Evolutionary conservation across 2,113 vertebrate genomes (phyloP), one percentile per base, ranked within the genome.

Genomic region (Triplophysa siluroides): DNA sequence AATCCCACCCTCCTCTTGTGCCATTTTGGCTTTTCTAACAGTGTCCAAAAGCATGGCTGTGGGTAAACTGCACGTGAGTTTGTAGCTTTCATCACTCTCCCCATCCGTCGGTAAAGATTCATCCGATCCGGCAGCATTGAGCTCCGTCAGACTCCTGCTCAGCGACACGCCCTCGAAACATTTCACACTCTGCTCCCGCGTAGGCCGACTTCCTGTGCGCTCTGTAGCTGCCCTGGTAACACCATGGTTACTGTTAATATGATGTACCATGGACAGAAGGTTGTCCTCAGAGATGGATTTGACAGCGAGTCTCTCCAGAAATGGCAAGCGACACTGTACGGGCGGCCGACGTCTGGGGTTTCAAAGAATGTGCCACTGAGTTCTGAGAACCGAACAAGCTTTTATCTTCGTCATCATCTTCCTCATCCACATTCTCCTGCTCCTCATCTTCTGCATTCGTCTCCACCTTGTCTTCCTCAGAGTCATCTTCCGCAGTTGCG

Each of bases 211-310:
- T 81, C 67, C 70, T 80, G 63, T 23, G 78, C 4, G 1, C 18
- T 58, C 23, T 16, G 84, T 69, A 26, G 21, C 78, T 0, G 21
- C 43, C 79, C 76, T 78, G 21, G 47, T n/a, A 1, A 47, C 0
- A 12, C 63, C 29, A 18, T 21, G 13, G 13, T 19, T 73, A 24
- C 12, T 2, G 0, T 70, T 54, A 0, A 47, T 24, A 19, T 33
- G 10, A 8, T 26, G 5, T 26, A 47, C 58, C 60, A 0, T 85
- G 84, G 14, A 95, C 10, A 95, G 90, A 68, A 99, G 93, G 75
- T 92, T 97, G 89, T 96, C 96, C 89, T 98, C 97, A 0, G 97
- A 99, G 76, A 93, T 95, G 61, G 94, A 98, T 65, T 94, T 94
- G 77, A 93, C 76, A 21, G 91, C 73, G 33, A 89, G 66, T 81